Evolutionary conservation across 2,888 invertebrate genomes (phyloP).

Genomic region (Amblyjoppa fuscipennis): DNA sequence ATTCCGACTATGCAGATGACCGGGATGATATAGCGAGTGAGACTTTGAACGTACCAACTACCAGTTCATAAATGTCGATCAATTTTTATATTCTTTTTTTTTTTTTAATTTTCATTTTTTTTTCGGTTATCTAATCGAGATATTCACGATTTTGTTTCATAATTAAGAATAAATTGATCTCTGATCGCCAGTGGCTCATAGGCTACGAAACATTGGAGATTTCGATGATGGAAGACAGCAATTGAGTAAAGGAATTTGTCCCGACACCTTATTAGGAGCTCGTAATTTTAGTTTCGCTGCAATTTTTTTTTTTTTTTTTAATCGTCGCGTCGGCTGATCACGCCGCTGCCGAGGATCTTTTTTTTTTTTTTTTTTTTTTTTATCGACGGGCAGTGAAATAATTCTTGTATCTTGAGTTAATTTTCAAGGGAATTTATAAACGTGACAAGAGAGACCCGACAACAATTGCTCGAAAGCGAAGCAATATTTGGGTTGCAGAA

Average conservation of each 20-base stretch:
- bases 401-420: not conserved
- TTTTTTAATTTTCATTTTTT: too few relatives aligned
- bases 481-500: conserved; percentile 15
- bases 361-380: not conserved
- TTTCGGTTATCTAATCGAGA: not conserved
- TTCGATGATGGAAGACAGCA: not conserved
- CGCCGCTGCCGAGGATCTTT: not conserved
- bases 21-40: conserved; percentile 1
- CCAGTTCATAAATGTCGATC: not conserved
- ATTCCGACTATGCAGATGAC: conserved; percentile 7
- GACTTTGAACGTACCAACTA: not conserved
- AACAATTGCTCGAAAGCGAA: conserved; percentile 18
- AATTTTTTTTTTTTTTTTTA: not conserved
- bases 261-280: not conserved
- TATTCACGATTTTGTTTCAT: not conserved
- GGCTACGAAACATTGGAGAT: not conserved
- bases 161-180: not conserved
- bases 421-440: not conserved
- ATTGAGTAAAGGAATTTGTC: not conserved
- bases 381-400: not conserved
- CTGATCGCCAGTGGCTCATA: not conserved
- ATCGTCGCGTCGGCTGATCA: not conserved
- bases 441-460: not conserved
- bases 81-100: not conserved
- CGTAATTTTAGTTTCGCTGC: not conserved